Evolutionary conservation across 2,797 vertebrate species (phyloP), one percentile per base, ranked within the genome.

Genomic region (Cynopterus sphinx): DNA sequence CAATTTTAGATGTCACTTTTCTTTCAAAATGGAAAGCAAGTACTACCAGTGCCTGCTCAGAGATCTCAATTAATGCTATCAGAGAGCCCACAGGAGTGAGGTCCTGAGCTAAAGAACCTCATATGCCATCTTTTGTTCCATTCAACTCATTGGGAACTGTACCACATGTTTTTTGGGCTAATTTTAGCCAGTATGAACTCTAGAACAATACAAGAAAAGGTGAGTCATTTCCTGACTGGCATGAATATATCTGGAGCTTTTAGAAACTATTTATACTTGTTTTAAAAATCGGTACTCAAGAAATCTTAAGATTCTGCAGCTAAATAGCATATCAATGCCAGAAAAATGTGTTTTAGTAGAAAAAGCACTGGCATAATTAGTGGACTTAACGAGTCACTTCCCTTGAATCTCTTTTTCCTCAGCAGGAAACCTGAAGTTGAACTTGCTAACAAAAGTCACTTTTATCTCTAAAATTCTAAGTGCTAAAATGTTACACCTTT

Each of bases 211-310:
- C 8, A 70, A 85, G 67, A 94, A 96, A 90, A 95, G 90, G 55
- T 65, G 84, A 96, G 67, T 96, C 90, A 95, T n/a, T 88, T 96
- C 93, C 59, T 94, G 73, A 84, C 49, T 84, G 71, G 53, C 65
- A 79, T 2, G 43, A 41, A 86, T 49, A 75, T 41, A 79, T 55
- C 9, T 89, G 53, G 55, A 95, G 79, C 51, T 89, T 95, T 89
- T 16, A 95, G 33, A 90, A 96, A 87, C 15, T 43, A 96, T 79
- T 94, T 91, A 91, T 65, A 95, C 43, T 75, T 79, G 51, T 36
- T 85, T 94, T n/a, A 91, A 93, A 94, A 77, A 83, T 19, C 22
- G 71, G 59, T 92, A 97, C 79, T 91, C 70, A 87, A 90, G 21
- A 94, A 90, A 79, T 77, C 70, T 61, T 61, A 94, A 93, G 87